Evolutionary conservation across 2,888 invertebrate species (phyloP).

Genomic region (Polyommatus icarus): DNA sequence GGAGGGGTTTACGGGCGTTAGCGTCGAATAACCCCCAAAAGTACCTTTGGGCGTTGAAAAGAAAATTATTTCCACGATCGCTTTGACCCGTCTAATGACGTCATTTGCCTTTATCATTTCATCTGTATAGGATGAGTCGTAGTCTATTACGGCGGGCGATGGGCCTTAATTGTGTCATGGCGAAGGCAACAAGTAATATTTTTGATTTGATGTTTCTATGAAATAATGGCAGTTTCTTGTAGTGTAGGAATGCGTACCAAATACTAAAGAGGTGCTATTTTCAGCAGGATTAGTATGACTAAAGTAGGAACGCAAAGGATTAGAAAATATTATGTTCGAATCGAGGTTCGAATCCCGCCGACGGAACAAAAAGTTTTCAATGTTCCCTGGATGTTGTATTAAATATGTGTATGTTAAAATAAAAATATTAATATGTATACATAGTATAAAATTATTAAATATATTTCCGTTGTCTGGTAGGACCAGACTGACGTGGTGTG

Average conservation of each 20-base stretch:
- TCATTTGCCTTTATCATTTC: conserved; percentile 49
- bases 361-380: too few species aligned
- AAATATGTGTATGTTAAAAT: too few species aligned
- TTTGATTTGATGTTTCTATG: background rate
- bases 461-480: too few species aligned
- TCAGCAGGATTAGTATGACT: too few species aligned
- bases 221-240: background rate
- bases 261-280: too few species aligned
- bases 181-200: conserved; percentile 1
- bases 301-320: too few species aligned
- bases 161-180: conserved; percentile 1
- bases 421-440: too few species aligned
- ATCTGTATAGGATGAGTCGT: conserved; percentile 47
- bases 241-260: background rate
- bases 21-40: conserved; percentile 45
- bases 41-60: conserved; percentile 44
- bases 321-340: too few species aligned
- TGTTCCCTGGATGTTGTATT: too few species aligned
- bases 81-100: conserved; percentile 49
- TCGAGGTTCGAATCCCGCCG: too few species aligned
- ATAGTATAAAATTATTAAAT: too few species aligned
- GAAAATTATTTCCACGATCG: conserved; percentile 47
- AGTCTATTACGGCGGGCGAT: conserved; percentile 3
- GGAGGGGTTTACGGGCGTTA: conserved; percentile 43
- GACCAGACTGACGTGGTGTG: too few species aligned